Evolutionary conservation across 2,113 vertebrate species (phyloP), one percentile per base, ranked within the genome.

Genomic region (Morphnarchus princeps): DNA sequence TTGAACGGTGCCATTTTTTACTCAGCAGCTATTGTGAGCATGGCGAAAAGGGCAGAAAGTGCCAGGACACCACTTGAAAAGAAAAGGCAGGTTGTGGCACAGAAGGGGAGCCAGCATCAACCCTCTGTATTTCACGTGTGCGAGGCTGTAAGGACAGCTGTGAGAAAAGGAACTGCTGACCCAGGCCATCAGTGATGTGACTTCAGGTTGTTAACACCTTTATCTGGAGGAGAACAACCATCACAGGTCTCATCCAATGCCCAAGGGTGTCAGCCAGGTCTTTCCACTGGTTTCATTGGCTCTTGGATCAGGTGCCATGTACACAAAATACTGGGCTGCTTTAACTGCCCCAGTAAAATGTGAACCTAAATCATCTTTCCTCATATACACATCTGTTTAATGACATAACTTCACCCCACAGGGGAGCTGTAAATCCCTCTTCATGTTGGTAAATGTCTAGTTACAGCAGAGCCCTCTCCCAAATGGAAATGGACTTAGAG

Each of bases 111-210:
- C 87, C 85, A 93, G 76, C 83, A 59, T 78, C 65, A 90, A n/a
- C 42, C 42, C 80, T 83, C 73, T 40, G 12, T 91, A 85, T 96
- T 97, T 95, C 84, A 65, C 16, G 17, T 74, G 72, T 90, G 86
- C 10, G 36, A 96, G 80, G 47, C 47, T 85, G 79, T 90, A 87
- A 80, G 50, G 72, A 80, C 13, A 89, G 88, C 36, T 32, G 16
- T 54, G 25, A 5, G 5, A 74, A 66, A 70, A 89, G 43, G 79
- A n/a, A 29, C 50, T 13, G 32, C 67, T 71, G 25, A 52, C 22
- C 73, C 54, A 57, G 66, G 34, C 86, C 4, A 3, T 24, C 34
- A 36, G 10, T 3, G 3, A 14, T 13, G 50, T 29, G 43, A 32
- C 74, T 76, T 58, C 49, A 36, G 24, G 50, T 50, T 66, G 24